Evolutionary conservation across 2,888 invertebrate genomes (phyloP).

Genomic region (Zelleria hepariella): DNA sequence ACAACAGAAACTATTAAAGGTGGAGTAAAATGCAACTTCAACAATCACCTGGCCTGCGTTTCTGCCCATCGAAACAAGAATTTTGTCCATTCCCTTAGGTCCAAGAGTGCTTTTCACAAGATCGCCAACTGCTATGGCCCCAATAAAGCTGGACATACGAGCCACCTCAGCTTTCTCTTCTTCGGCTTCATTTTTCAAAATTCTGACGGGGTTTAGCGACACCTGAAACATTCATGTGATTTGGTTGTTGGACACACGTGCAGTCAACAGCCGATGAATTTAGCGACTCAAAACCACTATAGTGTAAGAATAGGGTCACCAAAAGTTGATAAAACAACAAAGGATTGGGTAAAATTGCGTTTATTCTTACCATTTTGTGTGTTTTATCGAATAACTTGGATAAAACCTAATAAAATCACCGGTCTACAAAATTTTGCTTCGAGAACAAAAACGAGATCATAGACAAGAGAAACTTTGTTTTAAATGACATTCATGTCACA

Average conservation of each 20-base stretch:
- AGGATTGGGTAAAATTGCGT: background rate
- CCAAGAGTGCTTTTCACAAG: slow-evolving; percentile 98
- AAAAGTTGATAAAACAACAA: background rate
- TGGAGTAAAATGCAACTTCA: background rate
- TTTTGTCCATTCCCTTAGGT: slow-evolving; percentile 99
- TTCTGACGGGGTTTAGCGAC: slow-evolving; percentile 92
- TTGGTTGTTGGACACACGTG: slow-evolving; percentile 8
- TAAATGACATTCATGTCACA: too few relatives aligned
- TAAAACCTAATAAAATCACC: background rate
- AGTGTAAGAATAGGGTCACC: background rate
- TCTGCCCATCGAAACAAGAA: slow-evolving; percentile 84
- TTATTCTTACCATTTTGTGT: slow-evolving; percentile 11
- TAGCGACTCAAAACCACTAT: background rate
- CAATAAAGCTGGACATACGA: slow-evolving; percentile 97
- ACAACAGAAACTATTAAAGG: background rate
- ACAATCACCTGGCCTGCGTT: slow-evolving; percentile 75
- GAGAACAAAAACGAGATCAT: background rate
- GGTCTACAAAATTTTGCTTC: slow-evolving; percentile 9
- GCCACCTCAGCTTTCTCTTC: slow-evolving; percentile 99
- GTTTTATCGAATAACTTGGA: background rate
- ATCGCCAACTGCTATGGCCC: slow-evolving; percentile 99
- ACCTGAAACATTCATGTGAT: slow-evolving; percentile 63
- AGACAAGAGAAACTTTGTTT: too few relatives aligned
- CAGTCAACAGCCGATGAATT: slow-evolving; percentile 5
- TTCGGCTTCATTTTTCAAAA: slow-evolving; percentile 96